Conservation (phyloP, 2,888 invertebrate species). For the Drosophila tanythrix region DNA sequence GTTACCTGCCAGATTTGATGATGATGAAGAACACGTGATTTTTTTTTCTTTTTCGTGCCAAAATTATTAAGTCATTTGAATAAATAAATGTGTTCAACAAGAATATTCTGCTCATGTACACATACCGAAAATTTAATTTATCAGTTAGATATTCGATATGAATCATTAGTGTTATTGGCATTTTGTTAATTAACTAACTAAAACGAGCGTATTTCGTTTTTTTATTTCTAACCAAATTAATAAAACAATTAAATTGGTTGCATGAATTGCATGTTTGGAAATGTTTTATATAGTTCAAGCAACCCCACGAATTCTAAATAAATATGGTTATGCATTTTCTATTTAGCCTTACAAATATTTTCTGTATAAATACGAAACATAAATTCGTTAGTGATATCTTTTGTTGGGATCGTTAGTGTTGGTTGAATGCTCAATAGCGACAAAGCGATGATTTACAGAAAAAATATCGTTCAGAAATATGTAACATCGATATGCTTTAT, state of each 20-base stretch:
- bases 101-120: not conserved
- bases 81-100: not conserved
- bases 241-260: not conserved
- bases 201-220: not conserved
- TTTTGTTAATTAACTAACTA: constrained; percentile 16
- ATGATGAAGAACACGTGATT: not conserved
- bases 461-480: not conserved
- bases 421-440: not conserved
- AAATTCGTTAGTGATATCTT: not conserved
- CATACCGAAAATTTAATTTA: not conserved
- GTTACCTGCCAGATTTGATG: not conserved
- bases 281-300: constrained; percentile 27
- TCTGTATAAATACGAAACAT: not conserved
- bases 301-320: constrained; percentile 27
- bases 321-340: constrained; percentile 28
- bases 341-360: not conserved
- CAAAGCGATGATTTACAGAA: not conserved
- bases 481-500: not conserved
- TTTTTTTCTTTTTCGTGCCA: not conserved
- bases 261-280: constrained; percentile 33
- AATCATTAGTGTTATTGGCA: constrained; percentile 9
- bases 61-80: not conserved
- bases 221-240: too few species aligned
- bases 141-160: not conserved
- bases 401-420: not conserved